These are phyloP conservation scores for Philaethria dido DNA, from an alignment of 2,888 invertebrate species.

Conservation along the genomic window DNA sequence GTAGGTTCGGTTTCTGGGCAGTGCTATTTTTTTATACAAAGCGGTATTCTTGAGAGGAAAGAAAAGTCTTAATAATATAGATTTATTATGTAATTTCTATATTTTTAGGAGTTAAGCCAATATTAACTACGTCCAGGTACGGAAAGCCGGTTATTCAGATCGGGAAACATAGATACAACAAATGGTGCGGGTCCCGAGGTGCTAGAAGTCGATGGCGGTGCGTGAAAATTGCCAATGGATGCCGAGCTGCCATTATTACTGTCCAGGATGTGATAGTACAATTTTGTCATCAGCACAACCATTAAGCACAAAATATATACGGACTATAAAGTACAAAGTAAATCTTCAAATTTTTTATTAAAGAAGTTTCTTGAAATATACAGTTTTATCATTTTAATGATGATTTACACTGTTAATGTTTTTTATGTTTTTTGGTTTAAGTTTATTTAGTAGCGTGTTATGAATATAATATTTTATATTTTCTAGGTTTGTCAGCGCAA, in stretches of 20 bases:
- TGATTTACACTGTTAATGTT: not conserved
- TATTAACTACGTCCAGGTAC: slow-evolving; percentile 31
- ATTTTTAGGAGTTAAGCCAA: slow-evolving; percentile 3
- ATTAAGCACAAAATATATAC: slow-evolving; percentile 27
- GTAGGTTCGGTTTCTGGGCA: not conserved
- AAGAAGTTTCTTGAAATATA: not conserved
- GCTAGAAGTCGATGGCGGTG: slow-evolving; percentile 50
- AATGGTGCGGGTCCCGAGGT: slow-evolving; percentile 44
- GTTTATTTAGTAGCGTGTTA: not conserved
- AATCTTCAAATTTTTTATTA: not conserved
- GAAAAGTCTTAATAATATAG: not conserved
- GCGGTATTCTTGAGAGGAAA: too few relatives aligned
- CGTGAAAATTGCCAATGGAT: slow-evolving; percentile 45
- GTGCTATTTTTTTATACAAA: not conserved
- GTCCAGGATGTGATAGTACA: slow-evolving; percentile 47
- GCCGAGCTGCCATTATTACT: slow-evolving; percentile 49
- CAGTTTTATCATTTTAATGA: not conserved
- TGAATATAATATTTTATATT: not conserved
- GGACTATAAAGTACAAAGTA: not conserved
- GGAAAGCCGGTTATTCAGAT: slow-evolving; percentile 46
- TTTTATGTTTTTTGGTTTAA: not conserved
- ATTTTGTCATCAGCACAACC: slow-evolving; percentile 41
- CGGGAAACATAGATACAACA: slow-evolving; percentile 52
- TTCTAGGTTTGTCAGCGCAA: slow-evolving; percentile 4
- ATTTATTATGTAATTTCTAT: not conserved